Evolutionary conservation across 2,888 invertebrate genomes (phyloP).

Genomic region (Acanthosepion esculentum): DNA sequence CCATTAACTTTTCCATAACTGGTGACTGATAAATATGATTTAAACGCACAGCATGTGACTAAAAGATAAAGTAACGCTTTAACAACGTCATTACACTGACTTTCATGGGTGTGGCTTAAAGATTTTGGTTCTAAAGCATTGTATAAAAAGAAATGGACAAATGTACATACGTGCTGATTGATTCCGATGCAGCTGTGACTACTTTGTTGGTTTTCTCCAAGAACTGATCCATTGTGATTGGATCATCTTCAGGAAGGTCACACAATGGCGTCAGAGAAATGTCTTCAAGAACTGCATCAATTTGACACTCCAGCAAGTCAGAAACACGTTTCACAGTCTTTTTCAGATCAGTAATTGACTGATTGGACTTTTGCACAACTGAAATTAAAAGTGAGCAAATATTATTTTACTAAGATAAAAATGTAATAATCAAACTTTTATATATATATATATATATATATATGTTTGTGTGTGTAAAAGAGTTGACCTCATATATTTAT

Average conservation of each 20-base stretch:
- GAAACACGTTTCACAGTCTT: conserved; percentile 80
- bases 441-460: no score
- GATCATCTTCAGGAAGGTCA: conserved; percentile 86
- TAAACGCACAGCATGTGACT: no score
- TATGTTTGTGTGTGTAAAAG: no score
- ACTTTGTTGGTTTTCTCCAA: conserved; percentile 86
- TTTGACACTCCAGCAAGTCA: conserved; percentile 92
- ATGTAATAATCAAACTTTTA: neutral
- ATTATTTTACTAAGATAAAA: neutral
- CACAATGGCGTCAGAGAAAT: conserved; percentile 90
- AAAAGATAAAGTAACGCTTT: no score
- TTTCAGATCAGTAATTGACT: conserved; percentile 69
- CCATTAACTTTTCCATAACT: no score
- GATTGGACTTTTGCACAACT: conserved; percentile 70
- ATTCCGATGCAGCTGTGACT: conserved; percentile 69
- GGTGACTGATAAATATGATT: no score
- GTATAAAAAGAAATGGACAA: conserved; percentile 73
- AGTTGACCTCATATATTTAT: no score
- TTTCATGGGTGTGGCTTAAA: no score
- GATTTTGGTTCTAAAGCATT: no score
- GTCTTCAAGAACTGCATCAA: conserved; percentile 88
- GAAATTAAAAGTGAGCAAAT: conserved; percentile 48
- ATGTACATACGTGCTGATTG: conserved; percentile 75
- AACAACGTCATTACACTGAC: no score
- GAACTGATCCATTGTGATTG: conserved; percentile 91